Evolutionary conservation across 2,888 invertebrate genomes (phyloP).

Genomic region (Drosophila colorata): DNA sequence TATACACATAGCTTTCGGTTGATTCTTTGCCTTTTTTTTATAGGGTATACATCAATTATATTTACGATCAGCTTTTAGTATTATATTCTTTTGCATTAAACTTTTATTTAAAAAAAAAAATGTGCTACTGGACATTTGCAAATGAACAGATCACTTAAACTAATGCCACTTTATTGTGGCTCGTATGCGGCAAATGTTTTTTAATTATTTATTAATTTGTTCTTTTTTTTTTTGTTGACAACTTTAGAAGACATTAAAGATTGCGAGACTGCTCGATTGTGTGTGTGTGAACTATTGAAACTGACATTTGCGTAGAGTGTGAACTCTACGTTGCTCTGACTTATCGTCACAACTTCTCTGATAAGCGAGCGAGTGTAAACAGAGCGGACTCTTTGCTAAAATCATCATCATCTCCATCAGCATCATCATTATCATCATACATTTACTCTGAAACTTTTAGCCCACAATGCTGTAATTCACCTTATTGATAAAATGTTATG

Average conservation of each 20-base stretch:
- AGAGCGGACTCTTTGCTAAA: constrained; percentile 1
- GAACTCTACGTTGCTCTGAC: constrained; percentile 3
- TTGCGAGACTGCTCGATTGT: constrained; percentile 1
- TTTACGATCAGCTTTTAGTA: constrained; percentile 44
- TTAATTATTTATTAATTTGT: neutral
- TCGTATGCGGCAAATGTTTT: constrained; percentile 22
- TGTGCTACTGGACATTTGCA: constrained; percentile 52
- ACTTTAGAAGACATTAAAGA: constrained; percentile 19
- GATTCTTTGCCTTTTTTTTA: constrained; percentile 9
- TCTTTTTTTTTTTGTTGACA: constrained; percentile 16
- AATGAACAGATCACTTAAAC: constrained; percentile 43
- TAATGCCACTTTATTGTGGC: constrained; percentile 37
- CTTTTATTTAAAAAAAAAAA: constrained; percentile 39
- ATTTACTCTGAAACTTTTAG: constrained; percentile 28
- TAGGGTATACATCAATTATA: constrained; percentile 71
- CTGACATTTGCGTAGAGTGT: neutral
- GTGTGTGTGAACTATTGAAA: constrained; percentile 13
- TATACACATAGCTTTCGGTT: constrained; percentile 47
- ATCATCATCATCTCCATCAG: neutral
- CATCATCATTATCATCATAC: constrained; percentile 4
- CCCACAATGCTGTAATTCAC: constrained; percentile 40
- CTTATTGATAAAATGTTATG: constrained; percentile 50
- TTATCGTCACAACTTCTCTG: neutral
- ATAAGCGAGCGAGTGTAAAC: neutral
- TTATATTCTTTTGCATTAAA: constrained; percentile 35